Evolutionary conservation across 2,797 vertebrate species (phyloP).

Genomic region (Tadarida brasiliensis): DNA sequence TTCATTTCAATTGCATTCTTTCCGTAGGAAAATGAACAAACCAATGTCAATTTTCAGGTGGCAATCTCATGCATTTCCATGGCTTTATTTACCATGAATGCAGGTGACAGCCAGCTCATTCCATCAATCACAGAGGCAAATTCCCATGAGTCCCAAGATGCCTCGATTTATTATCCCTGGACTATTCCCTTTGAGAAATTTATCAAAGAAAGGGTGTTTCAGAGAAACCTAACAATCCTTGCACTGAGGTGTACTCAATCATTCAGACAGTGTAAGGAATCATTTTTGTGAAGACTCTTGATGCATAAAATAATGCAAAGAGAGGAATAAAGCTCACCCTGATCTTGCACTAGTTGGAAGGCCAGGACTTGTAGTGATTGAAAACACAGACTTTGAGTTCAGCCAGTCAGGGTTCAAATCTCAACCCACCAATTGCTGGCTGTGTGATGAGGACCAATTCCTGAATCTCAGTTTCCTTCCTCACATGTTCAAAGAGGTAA

Average conservation of each 20-base stretch:
- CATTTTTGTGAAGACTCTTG: constrained; percentile 66
- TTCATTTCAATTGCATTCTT: constrained; percentile 75
- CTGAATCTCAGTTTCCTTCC: not conserved
- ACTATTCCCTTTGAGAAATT: constrained; percentile 79
- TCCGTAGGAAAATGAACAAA: constrained; percentile 74
- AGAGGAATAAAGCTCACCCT: constrained; percentile 45
- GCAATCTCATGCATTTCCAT: constrained; percentile 70
- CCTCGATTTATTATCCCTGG: constrained; percentile 73
- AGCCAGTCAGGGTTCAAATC: constrained; percentile 46
- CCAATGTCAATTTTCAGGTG: constrained; percentile 77
- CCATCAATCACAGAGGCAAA: constrained; percentile 78
- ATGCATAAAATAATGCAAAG: constrained; percentile 70
- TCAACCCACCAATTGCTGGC: not conserved
- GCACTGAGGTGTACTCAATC: constrained; percentile 72
- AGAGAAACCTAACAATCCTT: constrained; percentile 75
- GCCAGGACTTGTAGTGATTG: constrained; percentile 38
- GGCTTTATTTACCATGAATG: constrained; percentile 76
- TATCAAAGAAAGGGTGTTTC: constrained; percentile 79
- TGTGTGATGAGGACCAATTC: not conserved
- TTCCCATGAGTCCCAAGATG: constrained; percentile 69
- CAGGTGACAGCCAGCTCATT: constrained; percentile 67
- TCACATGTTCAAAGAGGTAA: not conserved
- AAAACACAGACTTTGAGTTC: not conserved
- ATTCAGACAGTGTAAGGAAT: constrained; percentile 75
- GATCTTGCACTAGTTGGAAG: constrained; percentile 18